phyloP scores from a whole-genome alignment of 2,888 invertebrate species.

The Chloromyia formosa region DNA sequence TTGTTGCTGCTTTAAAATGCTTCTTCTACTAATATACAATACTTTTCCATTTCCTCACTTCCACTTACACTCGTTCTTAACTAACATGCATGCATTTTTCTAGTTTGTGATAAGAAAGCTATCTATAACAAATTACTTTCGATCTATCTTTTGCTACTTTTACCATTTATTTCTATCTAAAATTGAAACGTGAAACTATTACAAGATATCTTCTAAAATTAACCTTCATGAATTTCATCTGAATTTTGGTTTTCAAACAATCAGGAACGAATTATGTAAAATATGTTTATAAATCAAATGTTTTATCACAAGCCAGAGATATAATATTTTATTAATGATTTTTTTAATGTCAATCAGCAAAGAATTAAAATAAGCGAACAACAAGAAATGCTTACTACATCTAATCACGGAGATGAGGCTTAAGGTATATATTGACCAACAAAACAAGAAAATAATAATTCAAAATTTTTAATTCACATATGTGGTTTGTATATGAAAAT shows the following conservation, averaged over 20 bases:
- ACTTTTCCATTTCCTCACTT: too few relatives aligned
- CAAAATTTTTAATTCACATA: not conserved
- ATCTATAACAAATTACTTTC: not conserved
- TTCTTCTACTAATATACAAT: too few relatives aligned
- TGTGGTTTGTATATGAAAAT: not conserved
- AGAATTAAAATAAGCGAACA: conserved; percentile 34
- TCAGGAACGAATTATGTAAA: too few relatives aligned
- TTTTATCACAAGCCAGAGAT: conserved; percentile 37
- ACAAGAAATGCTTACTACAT: conserved; percentile 36
- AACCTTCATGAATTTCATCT: not conserved
- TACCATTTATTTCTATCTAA: conserved; percentile 4
- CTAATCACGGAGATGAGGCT: conserved; percentile 32
- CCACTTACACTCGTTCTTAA: not conserved
- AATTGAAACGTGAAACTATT: not conserved
- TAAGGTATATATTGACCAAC: conserved; percentile 34
- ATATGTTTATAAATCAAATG: conserved; percentile 22
- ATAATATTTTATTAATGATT: conserved; percentile 13
- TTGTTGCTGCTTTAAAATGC: too few relatives aligned
- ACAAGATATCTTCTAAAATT: not conserved
- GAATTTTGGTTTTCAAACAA: not conserved
- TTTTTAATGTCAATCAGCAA: conserved; percentile 38
- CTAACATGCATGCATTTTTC: not conserved
- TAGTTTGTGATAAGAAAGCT: conserved; percentile 17
- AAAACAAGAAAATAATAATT: not conserved
- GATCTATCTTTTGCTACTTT: not conserved